Evolutionary conservation across 2,113 vertebrate species (phyloP), one percentile per base, ranked within the genome.

Genomic region (Leuciscus idus): DNA sequence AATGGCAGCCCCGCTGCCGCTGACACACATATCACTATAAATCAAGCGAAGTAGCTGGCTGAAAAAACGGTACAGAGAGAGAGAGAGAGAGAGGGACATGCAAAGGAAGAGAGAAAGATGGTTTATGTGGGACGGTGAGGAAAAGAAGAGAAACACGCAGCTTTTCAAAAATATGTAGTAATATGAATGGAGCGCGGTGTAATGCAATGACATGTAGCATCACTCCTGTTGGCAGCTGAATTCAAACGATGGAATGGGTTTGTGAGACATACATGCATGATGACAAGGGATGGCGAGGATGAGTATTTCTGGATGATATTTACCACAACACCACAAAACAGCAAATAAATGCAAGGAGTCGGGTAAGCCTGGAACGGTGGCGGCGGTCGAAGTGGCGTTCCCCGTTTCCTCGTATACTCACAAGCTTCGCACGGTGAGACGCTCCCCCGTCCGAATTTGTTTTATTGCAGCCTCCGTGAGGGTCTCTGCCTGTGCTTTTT

Each of bases 1-100:
- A 97, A 98, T 95, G 96, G 97, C 96, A 95, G 94, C 92, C 92
- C 94, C 93, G 59, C 93, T 92, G 95, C 95, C 93, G 95, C 96
- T 98, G 97, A 98, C 97, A 97, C 95, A 94, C 95, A 95, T 94
- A 96, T 97, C 97, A 96, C 95, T 95, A 98, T 98, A 99, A 98
- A 99, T 98, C 97, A 99, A 95, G 92, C 89, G 90, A 90, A 92
- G 92, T 91, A 92, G 91, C 92, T 93, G 88, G 92, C 91, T 92
- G 91, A 84, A 93, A 86, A 90, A 76, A 79, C 85, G 84, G 46
- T 85, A 90, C 85, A 87, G 92, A 93, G 88, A 92, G 91, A 89
- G 88, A 90, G 85, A 83, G 84, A 15, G 48, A 50, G 91, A 89
- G 88, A 90, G 85, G 84, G 92, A 92, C 90, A 91, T 91, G 81